phyloP scores from a whole-genome alignment of 1,140 invertebrate species.

The Pogonomyrmex californicus region DNA sequence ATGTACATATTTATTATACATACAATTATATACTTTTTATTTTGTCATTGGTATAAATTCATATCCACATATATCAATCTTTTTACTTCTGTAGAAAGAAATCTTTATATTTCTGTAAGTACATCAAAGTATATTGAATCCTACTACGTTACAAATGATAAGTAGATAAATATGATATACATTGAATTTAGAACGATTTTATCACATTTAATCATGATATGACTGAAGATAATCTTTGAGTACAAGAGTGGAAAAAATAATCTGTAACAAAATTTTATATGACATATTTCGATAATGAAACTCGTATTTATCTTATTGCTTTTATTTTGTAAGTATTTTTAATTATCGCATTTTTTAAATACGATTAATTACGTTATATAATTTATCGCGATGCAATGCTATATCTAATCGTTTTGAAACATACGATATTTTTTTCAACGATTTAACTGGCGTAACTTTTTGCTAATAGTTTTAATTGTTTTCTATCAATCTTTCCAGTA shows the following conservation, averaged over 20 bases:
- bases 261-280: not conserved
- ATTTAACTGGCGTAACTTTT: constrained; percentile 47
- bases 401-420: not conserved
- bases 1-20: too few species aligned
- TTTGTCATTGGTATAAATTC: too few species aligned
- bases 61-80: too few species aligned
- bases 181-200: not conserved
- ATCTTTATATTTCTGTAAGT: too few species aligned
- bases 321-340: not conserved
- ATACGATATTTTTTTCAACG: not conserved
- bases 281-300: not conserved
- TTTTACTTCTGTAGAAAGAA: too few species aligned
- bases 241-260: not conserved
- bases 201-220: constrained; percentile 4
- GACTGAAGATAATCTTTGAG: not conserved
- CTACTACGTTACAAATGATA: not conserved
- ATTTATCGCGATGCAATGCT: not conserved
- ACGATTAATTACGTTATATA: not conserved
- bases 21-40: too few species aligned
- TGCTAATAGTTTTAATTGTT: constrained; percentile 81
- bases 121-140: not conserved
- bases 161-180: not conserved
- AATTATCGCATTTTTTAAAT: not conserved
- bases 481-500: constrained; percentile 89
- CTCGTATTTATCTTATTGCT: not conserved